These are phyloP conservation scores for Acanthacorydalis orientalis DNA, from an alignment of 2,888 invertebrate species.

Conservation along the genomic window DNA sequence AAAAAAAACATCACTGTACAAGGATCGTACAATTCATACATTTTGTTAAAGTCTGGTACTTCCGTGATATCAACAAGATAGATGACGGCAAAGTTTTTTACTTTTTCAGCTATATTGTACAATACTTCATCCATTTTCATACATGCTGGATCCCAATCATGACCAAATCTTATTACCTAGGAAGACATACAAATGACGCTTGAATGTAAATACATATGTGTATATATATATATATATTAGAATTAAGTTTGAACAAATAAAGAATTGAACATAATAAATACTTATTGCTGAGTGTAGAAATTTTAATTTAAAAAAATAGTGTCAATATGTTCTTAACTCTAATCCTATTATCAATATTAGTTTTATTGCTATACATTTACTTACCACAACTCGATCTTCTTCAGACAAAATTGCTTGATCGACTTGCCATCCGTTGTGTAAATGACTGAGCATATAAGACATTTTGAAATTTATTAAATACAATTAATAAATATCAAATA, in stretches of 20 bases:
- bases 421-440: constrained; percentile 99
- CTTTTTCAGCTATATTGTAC: constrained; percentile 91
- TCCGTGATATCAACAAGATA: constrained; percentile 95
- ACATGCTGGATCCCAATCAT: constrained; percentile 99
- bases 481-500: constrained; percentile 1
- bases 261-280: no score
- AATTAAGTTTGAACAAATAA: no score
- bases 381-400: constrained; percentile 93
- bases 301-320: no score
- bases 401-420: constrained; percentile 98
- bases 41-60: constrained; percentile 99
- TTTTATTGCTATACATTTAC: constrained; percentile 17
- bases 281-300: no score
- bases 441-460: constrained; percentile 99
- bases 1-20: constrained; percentile 99
- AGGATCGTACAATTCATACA: constrained; percentile 98
- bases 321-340: no score
- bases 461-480: constrained; percentile 33
- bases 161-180: constrained; percentile 91
- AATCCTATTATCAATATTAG: no score
- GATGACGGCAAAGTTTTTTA: constrained; percentile 96
- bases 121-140: constrained; percentile 99
- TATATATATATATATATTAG: background rate
- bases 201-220: no score
- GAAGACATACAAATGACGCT: no score